Conservation (phyloP, 2,113 vertebrate genomes). For the Thunnus thynnus region DNA sequence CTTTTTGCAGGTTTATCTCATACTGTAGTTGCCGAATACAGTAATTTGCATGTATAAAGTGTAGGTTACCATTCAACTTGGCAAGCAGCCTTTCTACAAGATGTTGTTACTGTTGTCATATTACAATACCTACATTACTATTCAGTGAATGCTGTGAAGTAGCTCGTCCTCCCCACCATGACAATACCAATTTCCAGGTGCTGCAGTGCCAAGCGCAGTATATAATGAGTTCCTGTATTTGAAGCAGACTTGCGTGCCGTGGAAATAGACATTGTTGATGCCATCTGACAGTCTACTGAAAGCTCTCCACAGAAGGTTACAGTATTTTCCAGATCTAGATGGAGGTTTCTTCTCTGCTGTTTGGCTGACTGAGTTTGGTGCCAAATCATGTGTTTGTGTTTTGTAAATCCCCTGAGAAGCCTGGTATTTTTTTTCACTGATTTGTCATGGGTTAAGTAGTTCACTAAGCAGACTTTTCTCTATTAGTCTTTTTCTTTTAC, state of each 20-base stretch:
- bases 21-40: too few relatives aligned
- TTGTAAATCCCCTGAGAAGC: conserved; percentile 59
- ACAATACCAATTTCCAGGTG: neutral
- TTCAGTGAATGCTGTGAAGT: neutral
- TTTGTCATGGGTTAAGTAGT: conserved; percentile 51
- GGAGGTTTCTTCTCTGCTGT: conserved; percentile 26
- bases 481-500: conserved; percentile 4
- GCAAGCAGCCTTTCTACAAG: neutral
- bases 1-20: too few relatives aligned
- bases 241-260: neutral
- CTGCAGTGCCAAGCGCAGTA: neutral
- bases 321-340: conserved; percentile 24
- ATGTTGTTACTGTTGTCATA: neutral
- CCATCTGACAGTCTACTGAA: conserved; percentile 18
- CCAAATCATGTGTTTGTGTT: conserved; percentile 68
- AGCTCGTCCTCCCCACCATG: neutral
- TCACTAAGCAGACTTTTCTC: conserved; percentile 43
- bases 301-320: neutral
- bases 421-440: conserved; percentile 13
- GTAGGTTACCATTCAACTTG: neutral
- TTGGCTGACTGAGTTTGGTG: conserved; percentile 37
- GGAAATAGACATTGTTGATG: conserved; percentile 2
- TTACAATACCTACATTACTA: neutral
- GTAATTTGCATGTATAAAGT: too few relatives aligned
- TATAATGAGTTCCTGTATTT: neutral